Conservation (phyloP, 2,797 vertebrate genomes). For the Monodelphis domestica region DNA sequence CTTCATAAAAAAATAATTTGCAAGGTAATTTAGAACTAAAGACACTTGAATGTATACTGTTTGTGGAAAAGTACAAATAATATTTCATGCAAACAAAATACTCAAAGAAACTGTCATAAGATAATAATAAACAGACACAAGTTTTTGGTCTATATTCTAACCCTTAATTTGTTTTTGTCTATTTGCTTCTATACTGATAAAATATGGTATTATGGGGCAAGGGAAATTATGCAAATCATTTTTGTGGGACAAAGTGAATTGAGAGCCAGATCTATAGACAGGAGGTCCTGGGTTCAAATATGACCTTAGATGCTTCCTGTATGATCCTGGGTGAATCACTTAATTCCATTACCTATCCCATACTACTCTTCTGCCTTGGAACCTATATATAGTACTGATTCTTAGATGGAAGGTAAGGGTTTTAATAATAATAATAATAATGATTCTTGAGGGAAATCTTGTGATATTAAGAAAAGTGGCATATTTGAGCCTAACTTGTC, state of each 20-base stretch:
- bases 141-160: not conserved
- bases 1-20: slow-evolving; percentile 9
- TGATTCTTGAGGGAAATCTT: no score
- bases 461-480: slow-evolving; percentile 9
- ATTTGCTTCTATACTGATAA: not conserved
- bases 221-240: not conserved
- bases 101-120: not conserved
- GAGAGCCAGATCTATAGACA: no score
- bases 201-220: not conserved
- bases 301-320: no score
- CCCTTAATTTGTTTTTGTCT: not conserved
- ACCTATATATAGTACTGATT: no score
- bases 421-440: no score
- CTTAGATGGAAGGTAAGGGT: no score
- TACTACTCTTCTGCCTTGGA: no score
- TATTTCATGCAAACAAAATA: slow-evolving; percentile 4
- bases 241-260: no score
- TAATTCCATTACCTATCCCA: no score
- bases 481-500: not conserved
- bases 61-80: slow-evolving; percentile 47
- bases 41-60: not conserved
- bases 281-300: no score
- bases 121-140: not conserved
- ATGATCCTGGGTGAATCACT: no score
- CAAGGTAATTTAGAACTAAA: slow-evolving; percentile 9